phyloP scores from a whole-genome alignment of 2,888 invertebrate species.

The Lysandra coridon region DNA sequence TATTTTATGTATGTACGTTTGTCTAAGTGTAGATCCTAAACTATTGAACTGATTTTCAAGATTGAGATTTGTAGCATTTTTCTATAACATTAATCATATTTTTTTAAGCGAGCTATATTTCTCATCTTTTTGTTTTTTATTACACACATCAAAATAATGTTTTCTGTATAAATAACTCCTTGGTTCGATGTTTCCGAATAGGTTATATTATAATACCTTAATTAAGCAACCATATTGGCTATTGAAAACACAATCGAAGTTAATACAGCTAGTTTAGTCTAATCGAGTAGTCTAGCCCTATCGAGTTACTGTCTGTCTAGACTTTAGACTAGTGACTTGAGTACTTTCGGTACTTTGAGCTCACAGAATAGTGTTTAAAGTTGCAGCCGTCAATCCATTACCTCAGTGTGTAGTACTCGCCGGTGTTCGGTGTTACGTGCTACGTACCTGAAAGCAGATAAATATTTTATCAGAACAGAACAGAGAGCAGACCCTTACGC shows the following conservation, averaged over 20 bases:
- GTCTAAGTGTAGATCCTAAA: no score
- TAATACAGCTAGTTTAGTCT: not conserved
- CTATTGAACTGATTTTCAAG: no score
- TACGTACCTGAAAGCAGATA: constrained; percentile 5
- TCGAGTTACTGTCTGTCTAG: not conserved
- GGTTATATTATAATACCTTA: not conserved
- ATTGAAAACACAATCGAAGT: not conserved
- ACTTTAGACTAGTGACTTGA: not conserved
- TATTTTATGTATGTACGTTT: no score
- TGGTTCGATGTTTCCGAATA: no score
- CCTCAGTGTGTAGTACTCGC: not conserved
- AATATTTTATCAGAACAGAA: not conserved
- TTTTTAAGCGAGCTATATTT: no score
- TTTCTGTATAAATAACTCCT: no score
- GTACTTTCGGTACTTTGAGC: not conserved
- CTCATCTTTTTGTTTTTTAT: no score
- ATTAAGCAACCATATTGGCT: not conserved
- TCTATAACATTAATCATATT: no score
- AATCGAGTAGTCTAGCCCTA: not conserved
- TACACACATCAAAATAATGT: no score
- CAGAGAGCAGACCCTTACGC: not conserved
- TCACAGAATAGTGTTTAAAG: not conserved
- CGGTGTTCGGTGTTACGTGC: not conserved
- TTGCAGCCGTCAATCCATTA: constrained; percentile 7
- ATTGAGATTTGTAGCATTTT: no score